Percentiles rank a stretch among this genome's conserved stretches.
phyloP scores from a whole-genome alignment of 2,113 vertebrate species.

The Atlantisia rogersi region DNA sequence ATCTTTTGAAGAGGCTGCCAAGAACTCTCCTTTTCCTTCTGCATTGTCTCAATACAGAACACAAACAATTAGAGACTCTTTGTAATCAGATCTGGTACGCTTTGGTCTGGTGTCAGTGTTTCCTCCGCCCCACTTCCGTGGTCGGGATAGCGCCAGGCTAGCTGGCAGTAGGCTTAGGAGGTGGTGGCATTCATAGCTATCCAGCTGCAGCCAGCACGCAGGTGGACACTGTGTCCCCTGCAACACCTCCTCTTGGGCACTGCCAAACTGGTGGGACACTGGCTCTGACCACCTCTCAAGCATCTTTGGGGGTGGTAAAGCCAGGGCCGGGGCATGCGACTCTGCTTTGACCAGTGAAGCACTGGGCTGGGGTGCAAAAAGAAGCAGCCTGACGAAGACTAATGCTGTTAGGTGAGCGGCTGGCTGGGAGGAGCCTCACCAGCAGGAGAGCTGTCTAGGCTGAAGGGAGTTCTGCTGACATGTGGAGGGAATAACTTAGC shows the following conservation, averaged over 20 bases:
- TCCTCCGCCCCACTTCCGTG: background rate
- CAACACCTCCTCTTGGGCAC: rapidly evolving
- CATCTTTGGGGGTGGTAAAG: background rate
- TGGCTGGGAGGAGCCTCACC: rapidly evolving
- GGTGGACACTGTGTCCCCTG: background rate
- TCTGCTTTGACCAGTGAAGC: background rate
- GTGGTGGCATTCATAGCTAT: background rate
- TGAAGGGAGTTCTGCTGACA: background rate
- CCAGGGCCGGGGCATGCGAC: background rate
- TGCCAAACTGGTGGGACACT: background rate
- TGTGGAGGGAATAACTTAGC: background rate
- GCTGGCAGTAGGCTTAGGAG: background rate
- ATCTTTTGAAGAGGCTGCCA: conserved; percentile 3
- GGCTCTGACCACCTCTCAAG: background rate
- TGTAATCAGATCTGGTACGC: background rate
- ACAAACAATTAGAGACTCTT: conserved; percentile 52
- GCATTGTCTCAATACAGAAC: background rate
- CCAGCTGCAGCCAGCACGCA: background rate
- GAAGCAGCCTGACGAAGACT: background rate
- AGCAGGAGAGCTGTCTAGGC: background rate
- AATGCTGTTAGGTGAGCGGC: background rate
- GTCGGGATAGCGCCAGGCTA: rapidly evolving
- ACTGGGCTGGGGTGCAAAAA: background rate
- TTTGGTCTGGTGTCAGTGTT: conserved; percentile 14
- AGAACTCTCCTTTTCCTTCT: conserved; percentile 30